Evolutionary conservation across 2,888 invertebrate genomes (phyloP).

Genomic region (Conops quadrifasciatus): DNA sequence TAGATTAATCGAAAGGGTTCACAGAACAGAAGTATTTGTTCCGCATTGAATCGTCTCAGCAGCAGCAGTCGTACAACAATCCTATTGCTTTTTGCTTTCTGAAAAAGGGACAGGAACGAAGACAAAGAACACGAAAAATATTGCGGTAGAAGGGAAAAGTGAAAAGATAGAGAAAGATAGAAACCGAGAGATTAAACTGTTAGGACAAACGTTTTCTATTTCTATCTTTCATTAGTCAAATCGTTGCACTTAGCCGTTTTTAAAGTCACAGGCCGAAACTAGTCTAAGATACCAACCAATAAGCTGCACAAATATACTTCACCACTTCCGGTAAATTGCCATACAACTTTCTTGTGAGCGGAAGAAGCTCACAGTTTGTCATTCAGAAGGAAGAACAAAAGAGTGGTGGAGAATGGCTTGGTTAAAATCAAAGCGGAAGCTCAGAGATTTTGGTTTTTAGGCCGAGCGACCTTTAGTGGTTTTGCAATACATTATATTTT

Average conservation of each 20-base stretch:
- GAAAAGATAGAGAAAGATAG: neutral
- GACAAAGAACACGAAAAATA: too few relatives aligned
- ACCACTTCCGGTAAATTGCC: constrained; percentile 31
- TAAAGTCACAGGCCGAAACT: constrained; percentile 7
- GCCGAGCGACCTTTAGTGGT: neutral
- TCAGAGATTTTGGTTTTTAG: neutral
- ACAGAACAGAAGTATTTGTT: constrained; percentile 14
- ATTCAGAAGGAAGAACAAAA: too few relatives aligned
- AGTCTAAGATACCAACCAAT: neutral
- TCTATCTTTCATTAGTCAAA: too few relatives aligned
- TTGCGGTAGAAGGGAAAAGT: neutral
- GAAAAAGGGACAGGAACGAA: neutral
- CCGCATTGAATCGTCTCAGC: constrained; percentile 8
- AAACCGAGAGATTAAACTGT: too few relatives aligned
- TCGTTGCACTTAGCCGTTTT: neutral
- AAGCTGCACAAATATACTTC: constrained; percentile 19
- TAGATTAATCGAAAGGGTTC: constrained; percentile 27
- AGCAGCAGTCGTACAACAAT: too few relatives aligned
- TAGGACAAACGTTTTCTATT: too few relatives aligned
- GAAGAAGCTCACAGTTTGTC: too few relatives aligned
- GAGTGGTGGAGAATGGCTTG: too few relatives aligned
- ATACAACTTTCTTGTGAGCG: too few relatives aligned
- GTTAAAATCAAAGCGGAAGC: neutral
- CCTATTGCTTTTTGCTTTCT: too few relatives aligned
- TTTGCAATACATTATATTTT: too few relatives aligned